These are phyloP conservation scores for Aphelocoma californica DNA, from an alignment of 2,797 vertebrate genomes.

Conservation along the genomic window DNA sequence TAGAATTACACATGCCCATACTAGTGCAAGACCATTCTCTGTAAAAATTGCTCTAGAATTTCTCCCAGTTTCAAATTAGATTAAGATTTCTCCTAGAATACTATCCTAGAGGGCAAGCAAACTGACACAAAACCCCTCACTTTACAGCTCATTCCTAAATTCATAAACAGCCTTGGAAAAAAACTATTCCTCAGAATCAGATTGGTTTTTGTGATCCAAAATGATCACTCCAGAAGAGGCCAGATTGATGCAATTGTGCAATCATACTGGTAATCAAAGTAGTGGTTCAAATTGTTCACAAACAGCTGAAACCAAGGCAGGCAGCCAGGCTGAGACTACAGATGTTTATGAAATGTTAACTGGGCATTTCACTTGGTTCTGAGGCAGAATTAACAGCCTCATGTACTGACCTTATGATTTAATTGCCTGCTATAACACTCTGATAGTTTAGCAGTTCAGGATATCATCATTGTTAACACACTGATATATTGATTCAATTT, in stretches of 20 bases:
- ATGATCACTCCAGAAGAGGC: background rate
- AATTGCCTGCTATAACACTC: slow-evolving; percentile 44
- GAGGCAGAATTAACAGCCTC: slow-evolving; percentile 40
- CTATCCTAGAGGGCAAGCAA: background rate
- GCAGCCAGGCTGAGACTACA: background rate
- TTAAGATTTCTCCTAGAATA: background rate
- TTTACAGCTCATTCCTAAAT: background rate
- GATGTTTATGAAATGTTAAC: slow-evolving; percentile 40
- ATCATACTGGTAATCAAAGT: background rate
- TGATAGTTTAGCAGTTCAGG: slow-evolving; percentile 46
- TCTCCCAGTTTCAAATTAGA: background rate
- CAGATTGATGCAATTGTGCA: background rate
- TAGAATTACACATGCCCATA: background rate
- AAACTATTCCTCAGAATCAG: background rate
- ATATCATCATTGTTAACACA: slow-evolving; percentile 35
- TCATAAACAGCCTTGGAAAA: background rate
- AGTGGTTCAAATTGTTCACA: background rate
- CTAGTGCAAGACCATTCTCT: background rate
- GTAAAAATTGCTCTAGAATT: background rate
- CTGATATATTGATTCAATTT: slow-evolving; percentile 23
- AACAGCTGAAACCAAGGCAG: background rate
- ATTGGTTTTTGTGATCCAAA: background rate
- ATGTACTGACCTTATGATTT: slow-evolving; percentile 6
- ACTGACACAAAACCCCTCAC: background rate
- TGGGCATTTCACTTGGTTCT: background rate